These are phyloP conservation scores for Drosophila miranda DNA, from an alignment of 1,140 invertebrate species.

Conservation along the genomic window DNA sequence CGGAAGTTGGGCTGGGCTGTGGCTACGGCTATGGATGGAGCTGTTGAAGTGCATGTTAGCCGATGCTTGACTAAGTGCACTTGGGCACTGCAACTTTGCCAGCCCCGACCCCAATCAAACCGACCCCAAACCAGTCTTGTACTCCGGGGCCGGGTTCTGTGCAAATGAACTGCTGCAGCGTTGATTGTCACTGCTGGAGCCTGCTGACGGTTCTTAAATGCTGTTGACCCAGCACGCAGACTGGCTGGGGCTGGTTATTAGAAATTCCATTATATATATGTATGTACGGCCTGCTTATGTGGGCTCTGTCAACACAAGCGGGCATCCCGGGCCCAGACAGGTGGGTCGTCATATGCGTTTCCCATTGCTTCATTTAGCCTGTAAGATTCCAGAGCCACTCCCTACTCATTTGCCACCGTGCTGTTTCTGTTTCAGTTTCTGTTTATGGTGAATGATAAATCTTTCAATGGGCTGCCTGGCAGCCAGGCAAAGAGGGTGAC, in stretches of 20 bases:
- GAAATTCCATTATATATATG: conserved; percentile 76
- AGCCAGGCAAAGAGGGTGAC: conserved; percentile 23
- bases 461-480: conserved; percentile 59
- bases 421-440: conserved; percentile 6
- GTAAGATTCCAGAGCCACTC: not conserved
- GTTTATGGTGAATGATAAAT: conserved; percentile 63
- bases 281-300: conserved; percentile 54
- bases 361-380: conserved; percentile 31
- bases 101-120: conserved; percentile 8
- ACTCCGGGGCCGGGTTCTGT: conserved; percentile 18
- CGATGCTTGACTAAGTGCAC: conserved; percentile 36
- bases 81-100: conserved; percentile 16
- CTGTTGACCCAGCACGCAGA: conserved; percentile 56
- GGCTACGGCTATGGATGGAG: not conserved
- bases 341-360: conserved; percentile 21
- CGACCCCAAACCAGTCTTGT: conserved; percentile 5
- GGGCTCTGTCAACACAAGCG: conserved; percentile 62
- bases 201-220: conserved; percentile 40
- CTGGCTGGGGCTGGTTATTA: conserved; percentile 53
- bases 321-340: conserved; percentile 30
- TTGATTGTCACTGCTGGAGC: conserved; percentile 43
- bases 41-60: conserved; percentile 46
- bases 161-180: conserved; percentile 55
- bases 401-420: not conserved
- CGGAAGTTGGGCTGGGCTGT: conserved; percentile 1